Percentiles rank a stretch among this genome's conserved stretches.
These are phyloP conservation scores for Parapristionchus giblindavisi DNA, from an alignment of 2,888 invertebrate genomes.

Conservation along the genomic window DNA sequence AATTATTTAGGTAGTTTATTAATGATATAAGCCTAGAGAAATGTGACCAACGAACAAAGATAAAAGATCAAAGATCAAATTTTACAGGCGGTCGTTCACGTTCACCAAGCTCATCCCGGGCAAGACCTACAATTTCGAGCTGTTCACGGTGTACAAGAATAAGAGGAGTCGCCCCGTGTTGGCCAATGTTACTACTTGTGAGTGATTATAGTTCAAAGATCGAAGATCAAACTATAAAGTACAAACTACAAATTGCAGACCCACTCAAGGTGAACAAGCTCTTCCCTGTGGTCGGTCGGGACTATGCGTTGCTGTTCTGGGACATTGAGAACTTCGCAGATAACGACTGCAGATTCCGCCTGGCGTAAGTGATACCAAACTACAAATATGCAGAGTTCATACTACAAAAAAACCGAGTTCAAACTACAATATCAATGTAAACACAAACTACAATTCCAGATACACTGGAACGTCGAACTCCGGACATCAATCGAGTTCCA, in stretches of 20 bases:
- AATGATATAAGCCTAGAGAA: too few species aligned
- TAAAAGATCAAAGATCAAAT: neutral
- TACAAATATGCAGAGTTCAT: neutral
- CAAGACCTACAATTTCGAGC: slow-evolving; percentile 64
- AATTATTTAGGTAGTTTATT: too few species aligned
- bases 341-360: slow-evolving; percentile 62
- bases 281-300: slow-evolving; percentile 64
- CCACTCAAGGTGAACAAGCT: slow-evolving; percentile 66
- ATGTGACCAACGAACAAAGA: too few species aligned
- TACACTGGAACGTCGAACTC: slow-evolving; percentile 52
- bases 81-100: slow-evolving; percentile 63
- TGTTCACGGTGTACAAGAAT: slow-evolving; percentile 65
- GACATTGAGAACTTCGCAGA: slow-evolving; percentile 68
- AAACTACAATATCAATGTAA: slow-evolving; percentile 7
- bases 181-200: slow-evolving; percentile 65
- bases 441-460: slow-evolving; percentile 36
- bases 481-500: slow-evolving; percentile 43
- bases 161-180: slow-evolving; percentile 61
- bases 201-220: slow-evolving; percentile 33
- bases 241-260: slow-evolving; percentile 51
- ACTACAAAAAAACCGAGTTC: neutral
- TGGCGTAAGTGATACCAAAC: slow-evolving; percentile 49
- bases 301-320: slow-evolving; percentile 65
- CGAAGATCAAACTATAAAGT: neutral
- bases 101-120: slow-evolving; percentile 68